Percentiles rank a stretch among this genome's conserved stretches.
phyloP scores from a whole-genome alignment of 2,888 invertebrate species.

The Xanthia icteritia region DNA sequence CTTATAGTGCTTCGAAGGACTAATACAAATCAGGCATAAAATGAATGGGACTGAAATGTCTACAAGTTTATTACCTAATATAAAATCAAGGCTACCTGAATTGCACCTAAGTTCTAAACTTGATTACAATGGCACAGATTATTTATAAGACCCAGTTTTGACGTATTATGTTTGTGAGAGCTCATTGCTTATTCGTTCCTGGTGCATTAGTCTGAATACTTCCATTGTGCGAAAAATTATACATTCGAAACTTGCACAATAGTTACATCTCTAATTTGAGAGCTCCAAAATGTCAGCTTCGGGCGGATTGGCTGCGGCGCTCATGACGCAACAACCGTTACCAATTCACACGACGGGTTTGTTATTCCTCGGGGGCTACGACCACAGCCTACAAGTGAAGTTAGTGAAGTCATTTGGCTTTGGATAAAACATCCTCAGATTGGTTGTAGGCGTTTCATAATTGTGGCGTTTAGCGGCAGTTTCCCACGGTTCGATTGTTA shows the following conservation, averaged over 20 bases:
- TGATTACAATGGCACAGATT: slow-evolving; percentile 47
- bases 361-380: slow-evolving; percentile 71
- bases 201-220: slow-evolving; percentile 57
- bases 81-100: slow-evolving; percentile 35
- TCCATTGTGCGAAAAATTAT: slow-evolving; percentile 66
- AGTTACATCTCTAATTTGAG: slow-evolving; percentile 71
- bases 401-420: slow-evolving; percentile 70
- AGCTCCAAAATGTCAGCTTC: slow-evolving; percentile 74
- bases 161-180: slow-evolving; percentile 57
- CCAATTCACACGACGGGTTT: slow-evolving; percentile 79
- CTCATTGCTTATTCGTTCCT: slow-evolving; percentile 62
- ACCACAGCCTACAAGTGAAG: slow-evolving; percentile 49
- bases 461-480: slow-evolving; percentile 78
- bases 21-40: slow-evolving; percentile 10
- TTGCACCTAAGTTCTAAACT: slow-evolving; percentile 25
- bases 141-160: slow-evolving; percentile 55
- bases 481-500: slow-evolving; percentile 89
- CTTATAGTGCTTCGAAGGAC: not conserved
- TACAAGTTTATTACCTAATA: slow-evolving; percentile 26
- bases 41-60: slow-evolving; percentile 4
- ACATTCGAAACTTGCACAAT: slow-evolving; percentile 70
- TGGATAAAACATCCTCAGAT: slow-evolving; percentile 77
- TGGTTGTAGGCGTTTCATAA: slow-evolving; percentile 81
- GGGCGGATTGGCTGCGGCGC: slow-evolving; percentile 62
- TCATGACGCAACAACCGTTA: slow-evolving; percentile 83